Conservation (phyloP, 2,797 vertebrate genomes). For the Bovichtus diacanthus region DNA sequence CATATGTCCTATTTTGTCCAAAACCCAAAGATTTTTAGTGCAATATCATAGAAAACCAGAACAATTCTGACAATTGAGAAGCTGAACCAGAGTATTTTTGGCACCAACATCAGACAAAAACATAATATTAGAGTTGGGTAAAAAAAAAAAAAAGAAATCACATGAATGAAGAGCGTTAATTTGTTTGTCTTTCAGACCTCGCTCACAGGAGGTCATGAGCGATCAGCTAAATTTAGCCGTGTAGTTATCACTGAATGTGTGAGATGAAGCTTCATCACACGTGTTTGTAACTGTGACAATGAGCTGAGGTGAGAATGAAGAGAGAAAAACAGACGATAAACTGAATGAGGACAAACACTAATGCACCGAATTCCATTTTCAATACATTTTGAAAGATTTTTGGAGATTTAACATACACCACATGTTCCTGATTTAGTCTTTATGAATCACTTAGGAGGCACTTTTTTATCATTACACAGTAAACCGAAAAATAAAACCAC, state of each 20-base stretch:
- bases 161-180: background rate
- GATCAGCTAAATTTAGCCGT: conserved; percentile 41
- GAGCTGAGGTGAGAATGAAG: conserved; percentile 11
- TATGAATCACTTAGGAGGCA: background rate
- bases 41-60: no score
- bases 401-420: background rate
- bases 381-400: background rate
- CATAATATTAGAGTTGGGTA: background rate
- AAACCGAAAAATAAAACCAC: conserved; percentile 42
- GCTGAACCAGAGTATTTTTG: no score
- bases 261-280: conserved; percentile 24
- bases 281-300: conserved; percentile 16
- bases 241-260: conserved; percentile 41
- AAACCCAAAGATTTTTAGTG: no score
- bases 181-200: background rate
- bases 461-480: background rate
- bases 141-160: background rate
- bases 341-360: background rate
- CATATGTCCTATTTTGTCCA: no score
- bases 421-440: background rate
- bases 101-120: background rate
- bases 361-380: background rate
- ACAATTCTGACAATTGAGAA: no score
- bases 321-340: background rate
- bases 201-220: conserved; percentile 10